Evolutionary conservation across 1,140 invertebrate species (phyloP), one percentile per base, ranked within the genome.

Genomic region (Laodelphax striatellus): DNA sequence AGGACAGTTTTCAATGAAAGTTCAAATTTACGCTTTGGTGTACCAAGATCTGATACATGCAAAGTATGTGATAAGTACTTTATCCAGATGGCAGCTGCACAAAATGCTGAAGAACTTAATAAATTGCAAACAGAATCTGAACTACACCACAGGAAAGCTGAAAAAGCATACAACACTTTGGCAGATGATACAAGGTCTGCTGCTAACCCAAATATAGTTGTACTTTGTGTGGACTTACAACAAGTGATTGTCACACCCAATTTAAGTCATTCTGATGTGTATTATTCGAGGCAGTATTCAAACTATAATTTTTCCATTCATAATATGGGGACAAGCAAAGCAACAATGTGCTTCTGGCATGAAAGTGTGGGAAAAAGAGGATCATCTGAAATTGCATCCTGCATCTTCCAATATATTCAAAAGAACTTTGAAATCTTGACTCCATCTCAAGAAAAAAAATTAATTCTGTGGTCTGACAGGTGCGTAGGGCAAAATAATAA

Each of bases 401-500:
- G 63, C 31, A 41, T 66, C 9, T 41, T 66, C 5, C 50, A 62
- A 21, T 65, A 65, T 41, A 41, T 67, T 21, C 8, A 19, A 16
- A 11, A 5, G 22, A 62, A 63, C 14, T 68, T 52, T 31, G 2
- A 28, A 19, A 31, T 31, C 1, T 55, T 67, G 31, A 10, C 43
- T 22, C 21, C 34, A 14, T 42, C 5, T 50, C 14, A 65, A 46
- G 24, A 53, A 56, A 44, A 5, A 44, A 65, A 34, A 11, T 58
- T 68, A 8, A 54, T 63, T 10, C n/a, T 68, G 10, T 68, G 66
- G 65, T 64, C 55, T 16, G 66, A 67, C 57, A 10, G 62, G 28
- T 63, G 65, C 46, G 50, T 55, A 0, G 58, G 58, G 6, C 66
- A 67, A 41, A 66, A 66, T 42, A 66, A 66, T 24, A 67, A 67